These are phyloP conservation scores for Xiphophorus couchianus DNA, from an alignment of 2,113 vertebrate species.

Conservation along the genomic window DNA sequence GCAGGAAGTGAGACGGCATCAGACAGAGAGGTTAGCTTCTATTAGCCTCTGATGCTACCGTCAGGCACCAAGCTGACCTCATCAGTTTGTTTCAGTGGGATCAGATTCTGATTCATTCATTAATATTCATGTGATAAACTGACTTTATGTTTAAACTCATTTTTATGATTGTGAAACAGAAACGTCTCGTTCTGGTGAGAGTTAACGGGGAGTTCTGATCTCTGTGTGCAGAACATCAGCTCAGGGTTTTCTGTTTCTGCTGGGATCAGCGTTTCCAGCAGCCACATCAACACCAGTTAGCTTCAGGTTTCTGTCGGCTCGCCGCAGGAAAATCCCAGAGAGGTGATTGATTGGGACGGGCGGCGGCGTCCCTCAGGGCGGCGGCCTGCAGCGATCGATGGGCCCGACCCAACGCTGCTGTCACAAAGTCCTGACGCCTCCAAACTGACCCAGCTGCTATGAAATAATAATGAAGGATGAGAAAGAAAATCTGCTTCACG, in stretches of 20 bases:
- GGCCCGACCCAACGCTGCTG: neutral
- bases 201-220: neutral
- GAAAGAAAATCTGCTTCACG: neutral
- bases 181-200: neutral
- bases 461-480: slow-evolving; percentile 4
- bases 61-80: neutral
- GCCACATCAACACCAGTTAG: slow-evolving; percentile 6
- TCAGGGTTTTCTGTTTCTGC: no score
- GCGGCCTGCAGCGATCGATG: slow-evolving; percentile 12
- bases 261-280: neutral
- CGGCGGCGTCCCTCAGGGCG: slow-evolving; percentile 30
- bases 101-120: neutral
- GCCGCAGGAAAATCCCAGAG: slow-evolving; percentile 26
- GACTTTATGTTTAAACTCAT: neutral
- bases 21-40: neutral
- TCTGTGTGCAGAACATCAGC: no score
- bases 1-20: neutral
- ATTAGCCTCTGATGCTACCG: no score
- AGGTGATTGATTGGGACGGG: slow-evolving; percentile 53
- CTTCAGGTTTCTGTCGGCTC: neutral
- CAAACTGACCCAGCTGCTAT: neutral
- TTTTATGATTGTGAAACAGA: neutral
- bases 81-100: neutral
- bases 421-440: slow-evolving; percentile 3
- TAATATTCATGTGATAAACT: neutral